Base-by-base conservation (phyloP, 2,888 invertebrate species). In the Stictocephala bisonia region DNA sequence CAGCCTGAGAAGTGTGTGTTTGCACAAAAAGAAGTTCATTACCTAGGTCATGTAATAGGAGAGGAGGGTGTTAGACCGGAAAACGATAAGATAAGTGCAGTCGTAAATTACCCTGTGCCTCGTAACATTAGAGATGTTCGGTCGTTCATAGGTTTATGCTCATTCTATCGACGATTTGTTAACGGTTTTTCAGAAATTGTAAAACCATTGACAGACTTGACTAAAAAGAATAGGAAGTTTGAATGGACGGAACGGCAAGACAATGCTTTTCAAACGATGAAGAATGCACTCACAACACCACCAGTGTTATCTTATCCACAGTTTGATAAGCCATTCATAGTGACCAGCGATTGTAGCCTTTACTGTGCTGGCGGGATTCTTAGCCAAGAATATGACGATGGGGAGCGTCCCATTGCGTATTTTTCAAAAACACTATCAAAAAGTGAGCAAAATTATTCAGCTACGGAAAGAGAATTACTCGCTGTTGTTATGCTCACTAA, bases 251-350 rank as follows among this genome's bases (percentile, higher is more conserved):
- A 40, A 31, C 44, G 13, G 18, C 74, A 72, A 51, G 56, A 48
- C 27, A 44, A 53, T 26, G 74, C 76, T 18, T 76, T 76, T 66
- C 31, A 66, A 18, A 56, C 50, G 15, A 31, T 76, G n/a, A 75
- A 75, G 40, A 22, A 40, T 13, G 60, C 35, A 9, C 51, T 76
- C n/a, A 72, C 72, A 15, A 67, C 50, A 11, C 22, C 72, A 13
- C 73, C 69, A 11, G 70, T 73, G 50, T 48, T 70, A 15, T 22
- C 60, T 56, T 78, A 79, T 44, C 80, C 80, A 7, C 76, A 79
- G 41, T 73, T 79, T 41, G 29, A 64, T 31, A 29, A 68, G 18
- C 40, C 50, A 6, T 75, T 75, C 35, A 56, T 41, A n/a, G 18
- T 75, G 6, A 73, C 70, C 35, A 70, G 48, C 13, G 75, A 75